These are phyloP conservation scores for Anarhynchus alexandrinus DNA, from an alignment of 2,113 vertebrate genomes.

Conservation along the genomic window DNA sequence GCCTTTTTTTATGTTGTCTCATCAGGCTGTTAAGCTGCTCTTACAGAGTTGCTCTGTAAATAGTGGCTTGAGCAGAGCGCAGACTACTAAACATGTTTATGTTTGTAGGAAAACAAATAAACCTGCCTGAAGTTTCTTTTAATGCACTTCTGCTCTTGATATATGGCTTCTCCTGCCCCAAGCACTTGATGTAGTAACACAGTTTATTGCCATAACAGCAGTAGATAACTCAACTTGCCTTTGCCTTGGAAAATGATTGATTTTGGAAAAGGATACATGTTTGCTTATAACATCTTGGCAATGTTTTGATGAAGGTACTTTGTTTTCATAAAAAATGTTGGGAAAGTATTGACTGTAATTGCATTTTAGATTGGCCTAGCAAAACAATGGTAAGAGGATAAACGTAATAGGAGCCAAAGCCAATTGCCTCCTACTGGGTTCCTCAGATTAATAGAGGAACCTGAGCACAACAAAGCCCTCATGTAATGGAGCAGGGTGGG, in stretches of 20 bases:
- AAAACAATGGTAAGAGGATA: slow-evolving; percentile 38
- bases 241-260: not conserved
- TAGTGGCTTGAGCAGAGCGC: not conserved
- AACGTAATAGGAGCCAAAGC: not conserved
- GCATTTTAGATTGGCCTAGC: not conserved
- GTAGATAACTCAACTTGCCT: not conserved
- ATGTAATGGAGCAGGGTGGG: not conserved
- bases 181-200: not conserved
- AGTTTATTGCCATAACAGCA: not conserved
- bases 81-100: slow-evolving; percentile 1
- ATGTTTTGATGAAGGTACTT: slow-evolving; percentile 10
- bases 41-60: not conserved
- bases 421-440: slow-evolving; percentile 34
- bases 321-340: not conserved
- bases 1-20: not conserved
- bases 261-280: not conserved
- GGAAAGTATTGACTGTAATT: not conserved
- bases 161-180: not conserved
- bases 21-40: not conserved
- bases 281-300: not conserved
- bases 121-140: not conserved
- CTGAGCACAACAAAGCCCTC: not conserved
- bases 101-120: slow-evolving; percentile 38
- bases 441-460: not conserved
- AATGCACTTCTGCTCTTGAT: not conserved